Conservation (phyloP, 2,113 vertebrate genomes). For the Notarius quadriscutis region DNA sequence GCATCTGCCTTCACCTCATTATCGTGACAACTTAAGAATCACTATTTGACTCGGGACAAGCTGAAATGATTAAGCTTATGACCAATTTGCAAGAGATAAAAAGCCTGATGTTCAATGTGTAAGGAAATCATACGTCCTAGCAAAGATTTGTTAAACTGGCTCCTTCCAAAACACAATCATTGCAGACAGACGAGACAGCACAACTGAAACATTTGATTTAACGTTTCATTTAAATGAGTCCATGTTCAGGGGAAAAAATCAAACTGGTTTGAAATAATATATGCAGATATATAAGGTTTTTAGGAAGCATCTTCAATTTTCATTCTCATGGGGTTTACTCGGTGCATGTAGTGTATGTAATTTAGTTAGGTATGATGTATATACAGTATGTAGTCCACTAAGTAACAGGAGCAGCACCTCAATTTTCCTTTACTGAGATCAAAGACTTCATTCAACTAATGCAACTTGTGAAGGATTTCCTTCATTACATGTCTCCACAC, state of each 20-base stretch:
- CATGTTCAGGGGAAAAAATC: neutral
- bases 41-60: neutral
- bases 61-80: neutral
- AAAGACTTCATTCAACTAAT: neutral
- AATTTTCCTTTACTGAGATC: constrained; percentile 1
- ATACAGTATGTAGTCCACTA: neutral
- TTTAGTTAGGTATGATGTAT: neutral
- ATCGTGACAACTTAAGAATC: neutral
- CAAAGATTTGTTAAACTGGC: neutral
- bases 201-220: neutral
- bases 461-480: neutral
- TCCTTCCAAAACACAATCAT: neutral
- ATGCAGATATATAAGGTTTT: neutral
- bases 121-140: neutral
- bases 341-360: neutral
- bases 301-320: neutral
- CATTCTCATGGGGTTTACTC: neutral
- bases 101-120: neutral
- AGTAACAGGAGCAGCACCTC: constrained; percentile 1
- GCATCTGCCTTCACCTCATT: no score
- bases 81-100: neutral
- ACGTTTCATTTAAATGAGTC: neutral
- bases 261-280: neutral
- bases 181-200: neutral
- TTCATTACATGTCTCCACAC: neutral